These are phyloP conservation scores for Archaeoteleia sp. DNA, from an alignment of 2,888 invertebrate genomes.

Conservation along the genomic window DNA sequence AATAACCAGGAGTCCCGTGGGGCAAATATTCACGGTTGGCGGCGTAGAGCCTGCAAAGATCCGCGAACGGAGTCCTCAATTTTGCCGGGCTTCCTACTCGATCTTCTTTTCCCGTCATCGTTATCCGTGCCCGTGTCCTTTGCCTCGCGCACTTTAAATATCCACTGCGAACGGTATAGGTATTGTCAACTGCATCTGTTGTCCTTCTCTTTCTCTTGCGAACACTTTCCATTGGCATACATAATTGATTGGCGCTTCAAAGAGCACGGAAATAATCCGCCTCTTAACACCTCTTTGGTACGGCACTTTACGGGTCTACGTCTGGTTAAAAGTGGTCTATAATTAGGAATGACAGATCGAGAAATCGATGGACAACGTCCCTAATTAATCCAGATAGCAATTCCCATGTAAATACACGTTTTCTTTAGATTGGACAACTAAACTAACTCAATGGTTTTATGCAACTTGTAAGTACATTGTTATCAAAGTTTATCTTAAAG, in stretches of 20 bases:
- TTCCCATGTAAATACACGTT: background rate
- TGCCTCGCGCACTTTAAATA: conserved; percentile 15
- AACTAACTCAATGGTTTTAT: too few species aligned
- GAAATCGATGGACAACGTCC: conserved; percentile 14
- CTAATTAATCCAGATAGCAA: background rate
- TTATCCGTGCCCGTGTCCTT: conserved; percentile 34
- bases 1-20: conserved; percentile 69
- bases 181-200: conserved; percentile 28
- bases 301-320: conserved; percentile 40
- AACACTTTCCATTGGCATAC: conserved; percentile 45
- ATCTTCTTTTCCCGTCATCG: conserved; percentile 25
- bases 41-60: conserved; percentile 5
- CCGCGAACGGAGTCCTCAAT: conserved; percentile 52
- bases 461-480: too few species aligned
- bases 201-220: conserved; percentile 8
- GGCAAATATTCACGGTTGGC: conserved; percentile 63
- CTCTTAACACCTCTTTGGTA: conserved; percentile 44
- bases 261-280: conserved; percentile 55
- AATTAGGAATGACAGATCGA: conserved; percentile 22
- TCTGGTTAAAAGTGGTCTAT: conserved; percentile 39
- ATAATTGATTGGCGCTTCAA: conserved; percentile 62
- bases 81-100: too few species aligned
- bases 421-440: too few species aligned
- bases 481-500: too few species aligned
- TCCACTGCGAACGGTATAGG: conserved; percentile 9